Conservation (phyloP, 2,888 invertebrate genomes). For the Andrena trimmerana region DNA sequence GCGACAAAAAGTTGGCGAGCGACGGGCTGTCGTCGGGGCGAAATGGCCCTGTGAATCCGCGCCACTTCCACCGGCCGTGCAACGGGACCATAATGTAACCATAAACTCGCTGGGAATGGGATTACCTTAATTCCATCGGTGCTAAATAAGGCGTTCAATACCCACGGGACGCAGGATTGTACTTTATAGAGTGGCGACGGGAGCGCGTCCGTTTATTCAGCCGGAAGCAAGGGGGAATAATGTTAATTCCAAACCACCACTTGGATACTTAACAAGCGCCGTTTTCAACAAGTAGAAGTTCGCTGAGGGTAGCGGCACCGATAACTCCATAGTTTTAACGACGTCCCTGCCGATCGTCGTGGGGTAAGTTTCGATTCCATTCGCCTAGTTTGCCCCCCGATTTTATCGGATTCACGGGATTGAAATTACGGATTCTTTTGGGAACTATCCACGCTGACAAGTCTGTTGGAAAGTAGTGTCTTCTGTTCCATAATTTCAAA, state of each 20-base stretch:
- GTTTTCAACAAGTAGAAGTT: slow-evolving; percentile 56
- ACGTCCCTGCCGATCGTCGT: slow-evolving; percentile 31
- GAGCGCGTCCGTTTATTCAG: slow-evolving; percentile 41
- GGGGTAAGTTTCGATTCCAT: slow-evolving; percentile 48
- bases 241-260: slow-evolving; percentile 49
- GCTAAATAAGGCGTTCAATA: slow-evolving; percentile 39
- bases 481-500: too few species aligned
- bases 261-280: slow-evolving; percentile 55
- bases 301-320: slow-evolving; percentile 14
- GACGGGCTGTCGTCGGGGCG: not conserved
- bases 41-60: not conserved
- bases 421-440: not conserved
- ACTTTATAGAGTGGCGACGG: slow-evolving; percentile 19
- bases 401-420: slow-evolving; percentile 10
- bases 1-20: slow-evolving; percentile 16
- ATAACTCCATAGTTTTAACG: slow-evolving; percentile 57
- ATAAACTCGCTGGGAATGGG: slow-evolving; percentile 1
- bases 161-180: slow-evolving; percentile 5
- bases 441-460: too few species aligned
- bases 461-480: too few species aligned
- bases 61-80: not conserved
- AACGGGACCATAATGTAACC: slow-evolving; percentile 1
- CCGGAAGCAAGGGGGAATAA: slow-evolving; percentile 40
- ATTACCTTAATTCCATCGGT: slow-evolving; percentile 18
- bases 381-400: not conserved